Evolutionary conservation across 2,797 vertebrate genomes (phyloP), one percentile per base, ranked within the genome.

Genomic region (Hephaestus fuliginosus): DNA sequence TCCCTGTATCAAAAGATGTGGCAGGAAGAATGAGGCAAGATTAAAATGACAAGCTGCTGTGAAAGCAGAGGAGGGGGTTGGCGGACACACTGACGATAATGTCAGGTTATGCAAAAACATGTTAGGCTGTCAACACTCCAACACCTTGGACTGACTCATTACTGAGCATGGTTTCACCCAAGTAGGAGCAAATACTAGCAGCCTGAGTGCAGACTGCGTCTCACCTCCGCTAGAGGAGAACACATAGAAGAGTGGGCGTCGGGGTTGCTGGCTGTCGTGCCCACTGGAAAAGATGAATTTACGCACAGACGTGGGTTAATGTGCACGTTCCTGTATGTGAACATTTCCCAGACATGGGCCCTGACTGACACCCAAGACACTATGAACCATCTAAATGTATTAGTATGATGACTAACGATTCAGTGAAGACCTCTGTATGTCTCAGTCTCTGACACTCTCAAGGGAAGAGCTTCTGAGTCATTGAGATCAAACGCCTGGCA

Each of bases 71-170:
- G 69, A 82, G 30, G 63, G 68, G 72, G 62, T 33, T 76, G 65
- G 58, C 30, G 20, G 56, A 82, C 75, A 58, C 0, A 9, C 78
- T 74, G 74, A 64, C 12, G n/a, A 79, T 89, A 85, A 86, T 80
- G 81, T 80, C 76, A 88, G 79, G 62, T 65, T 81, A 71, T 69
- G 67, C 72, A 85, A 82, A 86, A 87, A 85, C 76, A 84, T 60
- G 76, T 76, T 62, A 44, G 70, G 72, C 71, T 86, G 81, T 90
- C 86, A 83, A 74, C 80, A 55, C 82, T 60, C 61, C 18, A 43
- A 83, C 88, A 76, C 78, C 82, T 89, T 62, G 41, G 65, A 67
- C 72, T 78, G 87, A 91, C 74, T 91, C 74, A 85, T 62, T 62
- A 67, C 74, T 13, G n/a, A 84, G 73, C 28, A 55, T 65, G 57